Evolutionary conservation across 2,888 invertebrate species (phyloP).

Genomic region (Eupsilia transversa): DNA sequence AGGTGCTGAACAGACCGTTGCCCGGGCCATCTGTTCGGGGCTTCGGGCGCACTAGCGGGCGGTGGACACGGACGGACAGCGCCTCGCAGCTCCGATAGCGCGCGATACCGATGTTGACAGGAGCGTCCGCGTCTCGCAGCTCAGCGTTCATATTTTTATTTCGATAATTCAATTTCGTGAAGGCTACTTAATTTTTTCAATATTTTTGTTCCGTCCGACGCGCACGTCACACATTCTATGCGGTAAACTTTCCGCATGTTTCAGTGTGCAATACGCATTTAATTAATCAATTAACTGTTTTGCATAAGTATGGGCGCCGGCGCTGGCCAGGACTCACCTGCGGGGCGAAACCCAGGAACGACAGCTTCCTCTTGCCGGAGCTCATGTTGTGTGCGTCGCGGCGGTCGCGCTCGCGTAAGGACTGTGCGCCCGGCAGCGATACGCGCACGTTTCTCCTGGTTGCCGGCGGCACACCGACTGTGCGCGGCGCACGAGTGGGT

Average conservation of each 20-base stretch:
- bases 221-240: background rate
- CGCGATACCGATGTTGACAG: slow-evolving; percentile 2
- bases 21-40: background rate
- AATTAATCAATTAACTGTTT: slow-evolving; percentile 7
- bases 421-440: slow-evolving; percentile 25
- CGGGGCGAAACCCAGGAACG: slow-evolving; percentile 93
- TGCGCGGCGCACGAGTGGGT: slow-evolving; percentile 32
- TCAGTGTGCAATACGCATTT: slow-evolving; percentile 23
- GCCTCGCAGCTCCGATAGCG: slow-evolving; percentile 1
- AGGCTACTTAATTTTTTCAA: slow-evolving; percentile 22
- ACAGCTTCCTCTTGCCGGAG: slow-evolving; percentile 92
- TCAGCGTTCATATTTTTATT: slow-evolving; percentile 7
- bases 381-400: slow-evolving; percentile 76
- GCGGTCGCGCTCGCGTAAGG: slow-evolving; percentile 3
- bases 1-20: slow-evolving; percentile 2
- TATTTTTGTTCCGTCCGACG: slow-evolving; percentile 6
- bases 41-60: background rate
- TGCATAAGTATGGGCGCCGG: background rate
- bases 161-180: slow-evolving; percentile 25
- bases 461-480: slow-evolving; percentile 68
- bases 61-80: background rate
- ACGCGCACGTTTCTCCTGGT: slow-evolving; percentile 49
- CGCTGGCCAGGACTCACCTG: slow-evolving; percentile 83
- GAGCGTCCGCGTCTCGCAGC: background rate
- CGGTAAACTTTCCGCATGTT: slow-evolving; percentile 13